Base-by-base conservation (phyloP, 2,797 vertebrate genomes). In the Phataginus tricuspis region DNA sequence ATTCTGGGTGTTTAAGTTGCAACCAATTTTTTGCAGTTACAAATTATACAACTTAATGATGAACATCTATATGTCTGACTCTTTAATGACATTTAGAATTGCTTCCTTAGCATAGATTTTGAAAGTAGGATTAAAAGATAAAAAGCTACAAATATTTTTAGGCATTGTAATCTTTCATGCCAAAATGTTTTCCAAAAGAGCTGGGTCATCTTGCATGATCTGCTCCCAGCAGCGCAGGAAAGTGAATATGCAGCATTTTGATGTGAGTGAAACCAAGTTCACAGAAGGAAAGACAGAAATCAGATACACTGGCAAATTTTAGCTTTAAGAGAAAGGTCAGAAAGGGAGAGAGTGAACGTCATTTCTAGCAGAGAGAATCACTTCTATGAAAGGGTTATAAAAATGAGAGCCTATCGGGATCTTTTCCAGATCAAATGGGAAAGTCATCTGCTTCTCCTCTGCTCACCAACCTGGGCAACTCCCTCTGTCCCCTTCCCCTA, bases 161-260 rank as follows among this genome's bases (percentile, higher is more conserved):
- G 94, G 8, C 77, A 42, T 49, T 71, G 29, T 59, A 45, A 85
- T 61, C 63, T 15, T 88, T 90, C n/a, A 10, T 19, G 49, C 25
- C 53, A 74, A 31, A 86, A 91, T 69, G 45, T 96, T 96, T 94
- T 82, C 75, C 69, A 12, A 80, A 95, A 77, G 45, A 80, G 18
- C 64, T 71, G 11, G 42, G 14, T 82, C 83, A 77, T 80, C 51
- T 86, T 66, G 49, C 1, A 5, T 3, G 13, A 23, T 21, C 25
- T 91, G 16, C 12, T 80, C 31, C 13, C 11, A 42, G 90, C 19
- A 88, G 25, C 4, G 13, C 37, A n/a, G 18, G 34, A 27, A 5
- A 69, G 12, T 12, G 31, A 69, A 37, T 10, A 42, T 34, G 25
- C 7, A 85, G 42, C 29, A 68, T 78, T 96, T 53, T 86, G 66